Base-by-base conservation (phyloP, 2,113 vertebrate genomes). In the Callospermophilus lateralis region DNA sequence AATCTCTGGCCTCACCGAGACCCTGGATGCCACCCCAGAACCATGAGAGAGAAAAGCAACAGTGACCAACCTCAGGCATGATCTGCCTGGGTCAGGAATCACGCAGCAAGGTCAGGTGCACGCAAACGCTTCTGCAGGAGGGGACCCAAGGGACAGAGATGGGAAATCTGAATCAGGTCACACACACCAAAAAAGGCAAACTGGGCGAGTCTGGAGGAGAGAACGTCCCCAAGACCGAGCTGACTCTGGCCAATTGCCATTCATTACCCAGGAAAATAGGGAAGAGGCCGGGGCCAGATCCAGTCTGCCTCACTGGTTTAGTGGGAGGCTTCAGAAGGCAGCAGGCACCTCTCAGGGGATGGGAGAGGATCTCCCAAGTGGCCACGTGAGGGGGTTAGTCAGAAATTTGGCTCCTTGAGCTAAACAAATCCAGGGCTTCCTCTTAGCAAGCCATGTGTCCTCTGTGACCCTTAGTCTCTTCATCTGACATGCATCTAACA, bases 151-250 rank as follows among this genome's bases (percentile, higher is more conserved):
- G 2, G 20, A 88, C 76, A 42, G 55, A 65, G n/a, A 84, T 42
- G 77, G 76, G 22, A 30, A 78, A n/a, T 67, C 26, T 42, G 67
- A 90, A 79, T 61, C 65, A 10, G 19, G 20, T 72, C 72, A 20
- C 30, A 26, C 79, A 37, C 1, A 22, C 28, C 6, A 51, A 26
- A 12, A 70, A 65, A 55, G 39, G 55, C 63, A 37, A 80, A 28
- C 13, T 3, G 0, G 4, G 61, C 0, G 13, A 17, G 8, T 55
- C 58, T 4, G 1, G 15, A 13, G 68, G 15, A 24, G 4, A 1
- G 39, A 51, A 22, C 32, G 32, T 65, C 37, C 42, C n/a, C 17
- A 90, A 51, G 20, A 45, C 32, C 0, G 39, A 67, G 51, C 28
- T 4, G 11, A 24, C 12, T 8, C 55, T 4, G 42, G 65, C 22